Evolutionary conservation across 2,113 vertebrate genomes (phyloP).

Genomic region (Lonchura striata): DNA sequence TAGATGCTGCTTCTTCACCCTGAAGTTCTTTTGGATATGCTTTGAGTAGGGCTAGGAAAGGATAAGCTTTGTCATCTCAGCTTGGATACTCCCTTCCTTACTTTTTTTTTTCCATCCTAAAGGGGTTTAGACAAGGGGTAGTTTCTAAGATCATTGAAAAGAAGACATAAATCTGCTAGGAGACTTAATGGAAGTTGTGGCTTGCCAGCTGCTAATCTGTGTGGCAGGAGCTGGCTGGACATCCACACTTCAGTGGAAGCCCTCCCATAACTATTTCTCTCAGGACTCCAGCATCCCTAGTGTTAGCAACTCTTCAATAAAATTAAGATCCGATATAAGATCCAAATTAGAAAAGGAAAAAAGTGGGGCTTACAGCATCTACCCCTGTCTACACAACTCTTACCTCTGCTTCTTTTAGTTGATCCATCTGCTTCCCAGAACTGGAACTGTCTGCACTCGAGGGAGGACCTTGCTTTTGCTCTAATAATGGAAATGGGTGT

Average conservation of each 20-base stretch:
- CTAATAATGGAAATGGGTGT: background rate
- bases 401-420: background rate
- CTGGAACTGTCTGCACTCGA: background rate
- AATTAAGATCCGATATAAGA: background rate
- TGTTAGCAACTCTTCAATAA: background rate
- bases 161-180: background rate
- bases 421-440: background rate
- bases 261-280: background rate
- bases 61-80: background rate
- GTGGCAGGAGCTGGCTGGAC: background rate
- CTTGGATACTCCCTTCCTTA: background rate
- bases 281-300: background rate
- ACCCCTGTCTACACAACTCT: background rate
- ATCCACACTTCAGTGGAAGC: background rate
- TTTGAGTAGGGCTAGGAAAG: background rate
- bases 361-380: background rate
- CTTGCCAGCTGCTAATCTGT: background rate
- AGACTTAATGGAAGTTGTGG: background rate
- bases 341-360: background rate
- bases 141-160: background rate
- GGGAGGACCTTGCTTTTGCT: background rate
- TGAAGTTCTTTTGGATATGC: background rate
- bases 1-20: background rate
- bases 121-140: background rate
- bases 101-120: background rate